Percentiles rank a stretch among this genome's conserved stretches.
These are phyloP conservation scores for Xenentodon cancila DNA, from an alignment of 2,797 vertebrate species.

Conservation along the genomic window DNA sequence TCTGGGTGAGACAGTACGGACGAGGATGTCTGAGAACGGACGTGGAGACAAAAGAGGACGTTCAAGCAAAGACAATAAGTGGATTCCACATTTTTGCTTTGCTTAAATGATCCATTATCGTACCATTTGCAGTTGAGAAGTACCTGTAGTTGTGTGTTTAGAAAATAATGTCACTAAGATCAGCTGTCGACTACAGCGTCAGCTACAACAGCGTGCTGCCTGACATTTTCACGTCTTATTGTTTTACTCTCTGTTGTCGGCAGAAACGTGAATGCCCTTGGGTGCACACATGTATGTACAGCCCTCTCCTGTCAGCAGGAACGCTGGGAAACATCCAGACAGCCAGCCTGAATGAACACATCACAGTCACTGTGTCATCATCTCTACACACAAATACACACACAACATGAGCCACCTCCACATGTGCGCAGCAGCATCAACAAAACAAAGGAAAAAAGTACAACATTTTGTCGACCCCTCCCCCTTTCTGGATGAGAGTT, in stretches of 20 bases:
- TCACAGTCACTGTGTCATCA: too few relatives aligned
- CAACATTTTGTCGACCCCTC: not conserved
- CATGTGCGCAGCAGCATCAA: conserved; percentile 3
- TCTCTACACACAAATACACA: too few relatives aligned
- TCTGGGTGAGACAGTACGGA: conserved; percentile 34
- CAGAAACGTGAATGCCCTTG: conserved; percentile 20
- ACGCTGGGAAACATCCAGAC: conserved; percentile 42
- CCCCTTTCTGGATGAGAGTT: not conserved
- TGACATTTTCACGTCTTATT: not conserved
- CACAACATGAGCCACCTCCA: conserved; percentile 9
- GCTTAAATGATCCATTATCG: conserved; percentile 1
- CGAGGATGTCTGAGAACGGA: conserved; percentile 33
- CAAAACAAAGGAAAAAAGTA: not conserved
- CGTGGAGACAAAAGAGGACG: conserved; percentile 27
- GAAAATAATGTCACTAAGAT: conserved; percentile 42
- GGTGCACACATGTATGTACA: conserved; percentile 13
- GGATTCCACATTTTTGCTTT: not conserved
- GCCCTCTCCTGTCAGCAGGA: conserved; percentile 50
- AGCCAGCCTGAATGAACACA: conserved; percentile 5
- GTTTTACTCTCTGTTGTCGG: conserved; percentile 19
- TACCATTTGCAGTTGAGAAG: not conserved
- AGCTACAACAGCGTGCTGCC: not conserved
- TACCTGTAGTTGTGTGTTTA: not conserved
- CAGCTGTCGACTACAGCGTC: conserved; percentile 9
- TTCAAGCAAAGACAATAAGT: conserved; percentile 28